phyloP scores from a whole-genome alignment of 2,888 invertebrate species.

The Zele albiditarsus region DNA sequence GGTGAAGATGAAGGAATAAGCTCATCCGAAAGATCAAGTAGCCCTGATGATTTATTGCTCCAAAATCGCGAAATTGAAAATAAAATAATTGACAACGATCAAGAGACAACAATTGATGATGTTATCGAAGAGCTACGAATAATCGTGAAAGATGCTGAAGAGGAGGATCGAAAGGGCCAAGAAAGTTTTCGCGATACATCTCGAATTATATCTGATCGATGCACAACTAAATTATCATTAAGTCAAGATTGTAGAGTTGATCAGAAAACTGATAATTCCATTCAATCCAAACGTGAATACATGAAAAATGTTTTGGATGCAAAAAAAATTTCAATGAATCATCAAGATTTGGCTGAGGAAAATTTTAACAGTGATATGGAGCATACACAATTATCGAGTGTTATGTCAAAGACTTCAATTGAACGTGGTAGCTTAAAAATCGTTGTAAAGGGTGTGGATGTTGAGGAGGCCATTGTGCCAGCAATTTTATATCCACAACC shows the following conservation, averaged over 20 bases:
- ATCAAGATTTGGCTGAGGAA: neutral
- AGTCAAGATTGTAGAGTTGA: constrained; percentile 4
- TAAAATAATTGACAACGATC: constrained; percentile 77
- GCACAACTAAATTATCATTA: constrained; percentile 11
- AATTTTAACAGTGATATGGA: neutral
- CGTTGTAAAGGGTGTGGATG: constrained; percentile 74
- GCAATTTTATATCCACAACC: constrained; percentile 87
- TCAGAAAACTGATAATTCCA: neutral
- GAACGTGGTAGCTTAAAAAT: constrained; percentile 72
- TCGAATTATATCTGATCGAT: neutral
- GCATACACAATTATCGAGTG: neutral
- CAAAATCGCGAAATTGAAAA: constrained; percentile 36
- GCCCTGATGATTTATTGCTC: constrained; percentile 77
- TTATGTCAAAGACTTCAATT: constrained; percentile 70
- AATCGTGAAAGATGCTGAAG: constrained; percentile 78
- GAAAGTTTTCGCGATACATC: neutral
- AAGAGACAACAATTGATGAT: constrained; percentile 89
- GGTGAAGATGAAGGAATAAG: constrained; percentile 92
- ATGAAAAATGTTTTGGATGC: constrained; percentile 8
- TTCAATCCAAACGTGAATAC: constrained; percentile 13
- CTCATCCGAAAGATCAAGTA: constrained; percentile 85
- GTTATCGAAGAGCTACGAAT: constrained; percentile 89
- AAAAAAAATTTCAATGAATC: constrained; percentile 10
- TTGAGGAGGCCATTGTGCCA: constrained; percentile 83
- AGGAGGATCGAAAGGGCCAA: constrained; percentile 24